Conservation (phyloP, 2,113 vertebrate genomes). For the Neotoma lepida region DNA sequence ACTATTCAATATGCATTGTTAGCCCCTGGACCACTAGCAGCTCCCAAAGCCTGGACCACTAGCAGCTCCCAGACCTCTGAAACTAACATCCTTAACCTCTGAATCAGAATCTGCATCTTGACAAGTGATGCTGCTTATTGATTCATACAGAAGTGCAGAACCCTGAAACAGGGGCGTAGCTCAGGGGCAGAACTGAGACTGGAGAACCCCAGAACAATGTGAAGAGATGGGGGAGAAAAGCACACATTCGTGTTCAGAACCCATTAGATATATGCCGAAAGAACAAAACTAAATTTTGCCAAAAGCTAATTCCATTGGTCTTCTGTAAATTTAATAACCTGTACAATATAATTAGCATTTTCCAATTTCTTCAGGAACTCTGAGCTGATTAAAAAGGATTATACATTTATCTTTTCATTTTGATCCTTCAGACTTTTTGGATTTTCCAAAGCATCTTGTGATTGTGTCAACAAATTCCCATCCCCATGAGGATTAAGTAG, state of each 20-base stretch:
- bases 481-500: neutral
- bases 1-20: neutral
- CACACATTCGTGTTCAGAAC: neutral
- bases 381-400: conserved; percentile 46
- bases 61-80: too few relatives aligned
- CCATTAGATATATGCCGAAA: neutral
- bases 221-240: neutral
- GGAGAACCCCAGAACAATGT: neutral
- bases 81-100: neutral
- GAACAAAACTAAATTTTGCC: neutral
- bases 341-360: neutral
- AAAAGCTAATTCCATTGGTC: conserved; percentile 6
- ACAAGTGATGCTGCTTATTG: neutral
- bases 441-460: conserved; percentile 46
- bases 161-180: too few relatives aligned
- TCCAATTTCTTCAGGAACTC: conserved; percentile 1
- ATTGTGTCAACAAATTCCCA: conserved; percentile 13
- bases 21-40: neutral
- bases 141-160: neutral
- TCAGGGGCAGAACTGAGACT: neutral
- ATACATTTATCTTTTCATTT: conserved; percentile 43
- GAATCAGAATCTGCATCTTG: conserved; percentile 5
- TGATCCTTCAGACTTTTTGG: conserved; percentile 37
- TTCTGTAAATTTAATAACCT: conserved; percentile 19
- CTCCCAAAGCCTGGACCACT: neutral